Conservation (phyloP, 1,140 invertebrate genomes). For the Bicyclus anynana region DNA sequence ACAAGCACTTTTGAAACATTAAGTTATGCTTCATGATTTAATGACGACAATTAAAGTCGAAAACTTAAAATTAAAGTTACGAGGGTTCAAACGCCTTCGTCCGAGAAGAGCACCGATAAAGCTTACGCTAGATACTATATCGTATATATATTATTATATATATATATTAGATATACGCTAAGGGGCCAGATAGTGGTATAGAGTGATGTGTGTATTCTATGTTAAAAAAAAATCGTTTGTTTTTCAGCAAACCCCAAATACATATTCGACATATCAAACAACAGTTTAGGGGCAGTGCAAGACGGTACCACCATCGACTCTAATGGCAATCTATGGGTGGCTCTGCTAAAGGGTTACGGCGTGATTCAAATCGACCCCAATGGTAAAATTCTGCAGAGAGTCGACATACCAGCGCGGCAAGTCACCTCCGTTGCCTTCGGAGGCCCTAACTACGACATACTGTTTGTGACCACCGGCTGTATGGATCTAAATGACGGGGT, state of each 20-base stretch:
- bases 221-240: no score
- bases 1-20: no score
- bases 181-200: no score
- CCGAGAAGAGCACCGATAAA: no score
- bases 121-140: no score
- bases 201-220: background rate
- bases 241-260: constrained; percentile 76
- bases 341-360: constrained; percentile 78
- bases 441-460: constrained; percentile 84
- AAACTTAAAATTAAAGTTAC: no score
- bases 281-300: constrained; percentile 75
- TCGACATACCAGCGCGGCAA: constrained; percentile 82
- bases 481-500: constrained; percentile 64
- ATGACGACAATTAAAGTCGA: no score
- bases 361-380: constrained; percentile 60
- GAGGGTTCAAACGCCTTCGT: no score
- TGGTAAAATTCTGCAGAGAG: constrained; percentile 73
- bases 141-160: no score
- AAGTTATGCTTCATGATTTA: no score
- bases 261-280: constrained; percentile 76
- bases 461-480: constrained; percentile 86
- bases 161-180: no score
- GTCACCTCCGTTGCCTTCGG: constrained; percentile 90
- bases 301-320: constrained; percentile 87
- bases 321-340: constrained; percentile 85